These are phyloP conservation scores for Malacosoma neustria DNA, from an alignment of 2,888 invertebrate species.

Conservation along the genomic window DNA sequence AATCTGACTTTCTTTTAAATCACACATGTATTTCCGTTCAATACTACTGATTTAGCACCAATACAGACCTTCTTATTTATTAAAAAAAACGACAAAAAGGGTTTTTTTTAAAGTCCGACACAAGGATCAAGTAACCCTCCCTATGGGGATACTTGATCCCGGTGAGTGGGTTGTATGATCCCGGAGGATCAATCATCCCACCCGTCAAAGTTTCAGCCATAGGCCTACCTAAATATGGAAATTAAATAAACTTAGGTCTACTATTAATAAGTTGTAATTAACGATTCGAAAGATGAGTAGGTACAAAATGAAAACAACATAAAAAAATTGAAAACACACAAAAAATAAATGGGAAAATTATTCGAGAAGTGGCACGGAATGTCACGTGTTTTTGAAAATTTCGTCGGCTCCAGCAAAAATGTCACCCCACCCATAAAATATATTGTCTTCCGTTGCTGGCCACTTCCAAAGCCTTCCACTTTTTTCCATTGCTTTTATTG, in stretches of 20 bases:
- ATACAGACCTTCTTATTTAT: too few relatives aligned
- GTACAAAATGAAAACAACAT: conserved; percentile 5
- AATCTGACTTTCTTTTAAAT: conserved; percentile 1
- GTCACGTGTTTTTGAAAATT: conserved; percentile 3
- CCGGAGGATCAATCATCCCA: too few relatives aligned
- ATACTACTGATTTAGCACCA: too few relatives aligned
- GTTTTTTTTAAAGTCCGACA: conserved; percentile 8
- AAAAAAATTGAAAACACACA: conserved; percentile 2
- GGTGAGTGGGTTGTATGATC: conserved; percentile 2
- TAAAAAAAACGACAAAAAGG: conserved; percentile 2
- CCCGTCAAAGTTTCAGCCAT: too few relatives aligned
- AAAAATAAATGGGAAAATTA: conserved; percentile 1
- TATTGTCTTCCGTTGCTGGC: conserved; percentile 1
- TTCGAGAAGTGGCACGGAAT: conserved; percentile 1
- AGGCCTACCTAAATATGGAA: too few relatives aligned
- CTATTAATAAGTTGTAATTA: too few relatives aligned
- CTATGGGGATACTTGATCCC: conserved; percentile 5
- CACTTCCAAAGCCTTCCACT: background rate
- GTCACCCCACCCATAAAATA: conserved; percentile 3
- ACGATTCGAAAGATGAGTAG: conserved; percentile 1
- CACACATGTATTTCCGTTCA: too few relatives aligned
- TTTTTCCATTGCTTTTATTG: background rate
- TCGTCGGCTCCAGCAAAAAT: conserved; percentile 4
- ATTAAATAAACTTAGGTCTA: too few relatives aligned
- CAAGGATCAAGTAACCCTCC: conserved; percentile 4